phyloP scores from a whole-genome alignment of 2,113 vertebrate genomes.

The Nothobranchius furzeri region DNA sequence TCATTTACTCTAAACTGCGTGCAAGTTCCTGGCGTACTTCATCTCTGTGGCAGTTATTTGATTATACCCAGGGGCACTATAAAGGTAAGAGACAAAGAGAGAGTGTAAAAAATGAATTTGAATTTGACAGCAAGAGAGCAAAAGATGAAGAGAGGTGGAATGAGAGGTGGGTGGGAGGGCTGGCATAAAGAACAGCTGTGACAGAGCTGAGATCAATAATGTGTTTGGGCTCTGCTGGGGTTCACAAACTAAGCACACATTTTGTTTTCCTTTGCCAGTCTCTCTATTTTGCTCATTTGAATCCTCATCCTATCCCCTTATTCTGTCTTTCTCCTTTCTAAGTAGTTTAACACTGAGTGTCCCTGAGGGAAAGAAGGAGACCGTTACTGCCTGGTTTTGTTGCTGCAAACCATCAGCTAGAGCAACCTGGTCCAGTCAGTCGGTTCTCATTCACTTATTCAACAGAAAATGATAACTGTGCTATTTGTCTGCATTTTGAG shows the following conservation, averaged over 20 bases:
- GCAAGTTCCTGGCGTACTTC: slow-evolving; percentile 45
- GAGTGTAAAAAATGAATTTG: slow-evolving; percentile 21
- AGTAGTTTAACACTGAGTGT: slow-evolving; percentile 20
- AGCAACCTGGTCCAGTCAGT: too few relatives aligned
- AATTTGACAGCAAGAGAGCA: slow-evolving; percentile 38
- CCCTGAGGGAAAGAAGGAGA: slow-evolving; percentile 27
- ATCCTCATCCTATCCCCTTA: slow-evolving; percentile 3
- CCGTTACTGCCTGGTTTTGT: slow-evolving; percentile 6
- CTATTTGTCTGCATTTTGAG: too few relatives aligned
- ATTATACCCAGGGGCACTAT: slow-evolving; percentile 48
- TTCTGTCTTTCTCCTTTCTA: background rate
- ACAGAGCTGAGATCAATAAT: slow-evolving; percentile 54
- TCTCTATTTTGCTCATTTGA: slow-evolving; percentile 14
- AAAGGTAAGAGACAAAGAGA: slow-evolving; percentile 39
- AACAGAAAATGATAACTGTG: too few relatives aligned
- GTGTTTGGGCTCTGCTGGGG: slow-evolving; percentile 46
- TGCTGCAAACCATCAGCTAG: background rate
- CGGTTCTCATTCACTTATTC: too few relatives aligned
- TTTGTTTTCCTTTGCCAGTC: slow-evolving; percentile 11
- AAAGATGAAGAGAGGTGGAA: slow-evolving; percentile 51
- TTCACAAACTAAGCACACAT: slow-evolving; percentile 20
- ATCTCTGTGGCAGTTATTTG: slow-evolving; percentile 64
- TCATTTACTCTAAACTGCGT: slow-evolving; percentile 16
- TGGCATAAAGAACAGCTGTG: slow-evolving; percentile 42
- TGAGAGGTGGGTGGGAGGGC: slow-evolving; percentile 14